Evolutionary conservation across 2,797 vertebrate species (phyloP), one percentile per base, ranked within the genome.

Genomic region (Arnoldichthys spilopterus): DNA sequence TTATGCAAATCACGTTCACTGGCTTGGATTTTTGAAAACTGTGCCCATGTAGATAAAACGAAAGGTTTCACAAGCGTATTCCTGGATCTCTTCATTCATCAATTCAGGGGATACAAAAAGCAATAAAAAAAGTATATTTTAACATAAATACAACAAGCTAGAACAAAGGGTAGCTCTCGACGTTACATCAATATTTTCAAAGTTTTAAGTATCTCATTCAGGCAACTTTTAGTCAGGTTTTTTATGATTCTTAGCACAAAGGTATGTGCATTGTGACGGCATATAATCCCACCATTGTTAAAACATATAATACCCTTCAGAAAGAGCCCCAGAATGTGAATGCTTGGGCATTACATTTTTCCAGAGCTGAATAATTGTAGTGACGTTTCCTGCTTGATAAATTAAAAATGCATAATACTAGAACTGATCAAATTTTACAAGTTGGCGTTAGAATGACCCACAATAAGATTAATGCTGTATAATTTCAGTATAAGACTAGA

Each of bases 41-140:
- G 78, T 79, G 63, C 80, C 74, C 62, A 49, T 71, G 73, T 81
- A 6, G 68, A 66, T 71, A 71, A 49, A 30, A 63, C 63, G 64
- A 63, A 71, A 62, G 11, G 12, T 78, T 83, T 80, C 86, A 87
- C 80, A 69, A 76, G 61, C 58, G 79, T 81, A 86, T 80, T 72
- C 78, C 77, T 51, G 69, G 45, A 53, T 56, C 68, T 73, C 77
- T 85, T 72, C 81, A 80, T 78, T 83, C 88, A 87, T 84, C 84
- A 43, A 82, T 85, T 88, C 76, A 89, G 85, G 88, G 88, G 92
- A 90, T 88, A 85, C 90, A 91, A 85, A 88, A 90, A 93, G 93
- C 93, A 94, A 94, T 94, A 94, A 92, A 85, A 86, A 47, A 79
- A 70, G 80, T 87, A 83, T 85, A 87, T 88, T 88, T 83, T 86